Percentiles rank a stretch among this genome's conserved stretches.
These are phyloP conservation scores for Apostichopus californicus DNA, from an alignment of 35 echinoderm and acorn worm species.

Conservation along the genomic window DNA sequence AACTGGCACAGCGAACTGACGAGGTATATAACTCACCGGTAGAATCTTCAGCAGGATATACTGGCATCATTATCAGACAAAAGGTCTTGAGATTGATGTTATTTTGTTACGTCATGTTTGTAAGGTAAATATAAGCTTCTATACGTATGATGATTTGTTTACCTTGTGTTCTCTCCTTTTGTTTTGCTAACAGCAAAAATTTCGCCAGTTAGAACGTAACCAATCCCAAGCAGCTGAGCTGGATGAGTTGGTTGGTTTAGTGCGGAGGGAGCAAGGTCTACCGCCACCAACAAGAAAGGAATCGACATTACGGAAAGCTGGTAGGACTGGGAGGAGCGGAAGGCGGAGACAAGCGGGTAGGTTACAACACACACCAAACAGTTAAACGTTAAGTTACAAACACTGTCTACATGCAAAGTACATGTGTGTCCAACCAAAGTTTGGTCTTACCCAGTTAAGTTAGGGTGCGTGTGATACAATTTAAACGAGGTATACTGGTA, in stretches of 20 bases:
- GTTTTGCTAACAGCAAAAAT: conserved; percentile 1
- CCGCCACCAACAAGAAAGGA: not conserved
- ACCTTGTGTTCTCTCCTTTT: not conserved
- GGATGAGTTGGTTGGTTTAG: not conserved
- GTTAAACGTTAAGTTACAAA: no score
- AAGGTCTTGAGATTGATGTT: no score
- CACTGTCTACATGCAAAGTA: no score
- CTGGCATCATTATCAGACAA: no score
- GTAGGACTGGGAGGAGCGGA: not conserved
- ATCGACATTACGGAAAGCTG: not conserved
- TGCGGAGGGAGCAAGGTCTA: not conserved
- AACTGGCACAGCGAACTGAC: no score
- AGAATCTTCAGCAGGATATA: no score
- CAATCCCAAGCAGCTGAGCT: conserved; percentile 9
- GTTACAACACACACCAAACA: no score
- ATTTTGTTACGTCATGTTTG: not conserved
- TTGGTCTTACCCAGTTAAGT: no score
- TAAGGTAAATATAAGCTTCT: not conserved
- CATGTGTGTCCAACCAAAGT: no score
- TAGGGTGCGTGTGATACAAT: no score
- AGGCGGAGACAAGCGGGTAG: not conserved
- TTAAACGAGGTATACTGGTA: no score
- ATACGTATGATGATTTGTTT: not conserved
- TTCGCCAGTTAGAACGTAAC: not conserved
- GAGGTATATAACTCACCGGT: no score